Evolutionary conservation across 1,140 invertebrate genomes (phyloP).

Genomic region (Drosophila rufa): DNA sequence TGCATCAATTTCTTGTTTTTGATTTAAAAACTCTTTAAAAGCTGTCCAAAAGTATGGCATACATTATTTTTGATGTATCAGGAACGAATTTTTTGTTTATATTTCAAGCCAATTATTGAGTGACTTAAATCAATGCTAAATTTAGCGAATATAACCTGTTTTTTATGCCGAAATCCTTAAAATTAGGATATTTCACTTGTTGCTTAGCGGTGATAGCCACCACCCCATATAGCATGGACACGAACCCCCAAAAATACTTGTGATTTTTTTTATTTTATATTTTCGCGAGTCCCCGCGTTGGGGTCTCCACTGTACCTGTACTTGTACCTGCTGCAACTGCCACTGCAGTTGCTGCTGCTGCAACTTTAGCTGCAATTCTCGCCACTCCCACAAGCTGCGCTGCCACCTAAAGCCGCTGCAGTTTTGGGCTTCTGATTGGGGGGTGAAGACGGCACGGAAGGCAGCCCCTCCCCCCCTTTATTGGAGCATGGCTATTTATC

Average conservation of each 20-base stretch:
- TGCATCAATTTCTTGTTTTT: too few relatives aligned
- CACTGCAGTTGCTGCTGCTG: slow-evolving; percentile 1
- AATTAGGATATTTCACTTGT: slow-evolving; percentile 21
- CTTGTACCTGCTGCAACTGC: slow-evolving; percentile 15
- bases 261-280: not conserved
- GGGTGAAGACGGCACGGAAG: not conserved
- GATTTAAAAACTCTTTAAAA: not conserved
- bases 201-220: slow-evolving; percentile 21
- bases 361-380: slow-evolving; percentile 10
- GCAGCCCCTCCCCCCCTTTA: not conserved
- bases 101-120: too few relatives aligned
- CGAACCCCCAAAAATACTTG: not conserved
- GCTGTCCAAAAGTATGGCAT: not conserved
- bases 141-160: too few relatives aligned
- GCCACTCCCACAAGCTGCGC: slow-evolving; percentile 65
- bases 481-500: slow-evolving; percentile 43
- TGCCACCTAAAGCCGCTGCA: slow-evolving; percentile 20
- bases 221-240: not conserved
- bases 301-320: slow-evolving; percentile 27
- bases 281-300: not conserved
- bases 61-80: too few relatives aligned
- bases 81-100: too few relatives aligned
- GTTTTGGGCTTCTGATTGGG: slow-evolving; percentile 28
- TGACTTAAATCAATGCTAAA: too few relatives aligned
- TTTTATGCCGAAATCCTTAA: not conserved